phyloP scores from a whole-genome alignment of 2,888 invertebrate species.

The Pelosia muscerda region DNA sequence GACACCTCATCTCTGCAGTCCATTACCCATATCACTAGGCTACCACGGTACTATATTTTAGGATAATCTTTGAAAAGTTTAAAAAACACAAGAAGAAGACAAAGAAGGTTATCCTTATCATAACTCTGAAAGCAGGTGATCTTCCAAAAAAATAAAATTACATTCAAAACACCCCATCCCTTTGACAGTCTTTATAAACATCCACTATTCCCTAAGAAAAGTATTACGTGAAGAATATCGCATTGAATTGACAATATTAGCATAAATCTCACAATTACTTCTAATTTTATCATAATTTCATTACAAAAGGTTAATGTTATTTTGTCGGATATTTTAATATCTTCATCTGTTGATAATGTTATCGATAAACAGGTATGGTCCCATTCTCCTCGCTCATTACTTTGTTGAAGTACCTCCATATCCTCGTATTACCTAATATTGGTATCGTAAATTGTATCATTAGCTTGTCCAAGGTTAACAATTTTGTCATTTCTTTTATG shows the following conservation, averaged over 20 bases:
- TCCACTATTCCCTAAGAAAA: background rate
- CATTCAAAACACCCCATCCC: too few relatives aligned
- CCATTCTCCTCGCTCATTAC: background rate
- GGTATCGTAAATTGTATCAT: conserved; percentile 6
- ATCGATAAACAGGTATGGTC: background rate
- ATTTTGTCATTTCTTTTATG: background rate
- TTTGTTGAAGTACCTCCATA: background rate
- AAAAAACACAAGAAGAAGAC: too few relatives aligned
- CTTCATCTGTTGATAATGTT: conserved; percentile 3
- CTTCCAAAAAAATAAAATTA: too few relatives aligned
- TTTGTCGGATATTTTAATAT: conserved; percentile 2
- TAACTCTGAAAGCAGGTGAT: too few relatives aligned
- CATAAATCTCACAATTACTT: background rate
- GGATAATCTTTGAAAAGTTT: too few relatives aligned
- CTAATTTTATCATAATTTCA: background rate
- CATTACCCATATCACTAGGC: too few relatives aligned
- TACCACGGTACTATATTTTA: too few relatives aligned
- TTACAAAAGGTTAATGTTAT: background rate
- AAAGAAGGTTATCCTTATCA: too few relatives aligned
- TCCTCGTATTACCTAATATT: background rate
- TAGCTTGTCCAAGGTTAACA: background rate
- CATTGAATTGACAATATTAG: background rate
- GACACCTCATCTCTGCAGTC: too few relatives aligned
- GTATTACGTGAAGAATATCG: background rate
- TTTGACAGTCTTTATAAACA: too few relatives aligned